Conservation (phyloP, 2,113 vertebrate genomes). For the Furnarius figulus region DNA sequence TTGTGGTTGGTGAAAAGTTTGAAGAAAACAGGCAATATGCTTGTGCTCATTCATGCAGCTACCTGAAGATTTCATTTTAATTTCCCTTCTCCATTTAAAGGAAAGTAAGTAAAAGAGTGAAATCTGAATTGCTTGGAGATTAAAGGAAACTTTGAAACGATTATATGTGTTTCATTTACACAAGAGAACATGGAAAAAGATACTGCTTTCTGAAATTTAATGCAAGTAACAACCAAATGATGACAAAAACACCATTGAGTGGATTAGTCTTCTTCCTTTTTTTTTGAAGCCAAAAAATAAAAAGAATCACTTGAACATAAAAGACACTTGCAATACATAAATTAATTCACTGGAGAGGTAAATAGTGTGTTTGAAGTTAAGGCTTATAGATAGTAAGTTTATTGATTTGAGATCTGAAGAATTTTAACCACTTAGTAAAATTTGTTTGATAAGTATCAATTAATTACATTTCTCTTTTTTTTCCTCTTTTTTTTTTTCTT, state of each 20-base stretch:
- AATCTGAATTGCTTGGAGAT: not conserved
- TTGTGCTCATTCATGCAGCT: not conserved
- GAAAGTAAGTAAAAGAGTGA: not conserved
- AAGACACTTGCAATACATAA: not conserved
- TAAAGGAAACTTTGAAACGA: not conserved
- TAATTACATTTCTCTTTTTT: too few species aligned
- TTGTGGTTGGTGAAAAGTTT: not conserved
- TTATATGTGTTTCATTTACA: not conserved
- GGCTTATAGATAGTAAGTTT: not conserved
- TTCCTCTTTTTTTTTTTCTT: not conserved
- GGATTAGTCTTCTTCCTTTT: not conserved
- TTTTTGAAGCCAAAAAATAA: not conserved
- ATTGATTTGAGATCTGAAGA: not conserved
- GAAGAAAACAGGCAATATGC: not conserved
- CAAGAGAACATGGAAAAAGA: not conserved
- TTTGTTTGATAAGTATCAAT: accelerated
- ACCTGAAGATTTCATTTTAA: not conserved
- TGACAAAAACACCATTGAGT: not conserved
- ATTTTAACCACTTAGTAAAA: not conserved
- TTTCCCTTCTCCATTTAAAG: not conserved
- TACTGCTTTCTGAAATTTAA: not conserved
- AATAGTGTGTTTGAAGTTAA: not conserved
- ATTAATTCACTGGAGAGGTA: not conserved
- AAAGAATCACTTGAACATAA: not conserved
- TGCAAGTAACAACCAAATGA: not conserved